Conservation (phyloP, 2,797 vertebrate species). For the Thalassophryne amazonica region DNA sequence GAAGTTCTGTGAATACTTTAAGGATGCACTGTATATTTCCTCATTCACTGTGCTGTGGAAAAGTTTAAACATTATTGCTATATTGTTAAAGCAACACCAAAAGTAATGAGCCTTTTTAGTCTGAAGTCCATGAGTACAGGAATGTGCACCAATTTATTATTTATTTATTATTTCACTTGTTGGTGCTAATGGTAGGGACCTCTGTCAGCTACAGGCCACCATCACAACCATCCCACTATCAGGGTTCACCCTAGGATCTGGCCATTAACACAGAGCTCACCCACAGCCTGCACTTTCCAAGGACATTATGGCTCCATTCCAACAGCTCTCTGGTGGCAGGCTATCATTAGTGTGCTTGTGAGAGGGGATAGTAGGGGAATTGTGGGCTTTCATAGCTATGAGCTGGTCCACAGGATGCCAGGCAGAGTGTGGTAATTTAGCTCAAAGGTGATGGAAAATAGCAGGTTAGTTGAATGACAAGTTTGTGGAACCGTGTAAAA, state of each 20-base stretch:
- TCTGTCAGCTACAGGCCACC: conserved; percentile 59
- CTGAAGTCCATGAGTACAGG: no score
- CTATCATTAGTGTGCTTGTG: conserved; percentile 76
- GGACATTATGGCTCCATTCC: conserved; percentile 73
- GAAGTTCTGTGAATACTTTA: no score
- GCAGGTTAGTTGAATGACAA: conserved; percentile 75
- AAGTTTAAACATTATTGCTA: no score
- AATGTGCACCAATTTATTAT: no score
- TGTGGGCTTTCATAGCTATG: conserved; percentile 77
- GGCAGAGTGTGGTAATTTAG: conserved; percentile 71
- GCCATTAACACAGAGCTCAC: conserved; percentile 63
- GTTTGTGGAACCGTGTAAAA: conserved; percentile 75
- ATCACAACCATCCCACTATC: conserved; percentile 54
- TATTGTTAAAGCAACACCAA: no score
- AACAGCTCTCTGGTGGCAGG: conserved; percentile 70
- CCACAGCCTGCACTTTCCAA: conserved; percentile 69
- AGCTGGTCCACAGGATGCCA: conserved; percentile 68
- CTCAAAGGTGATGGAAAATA: conserved; percentile 75
- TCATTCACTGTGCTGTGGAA: no score
- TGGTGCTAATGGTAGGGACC: conserved; percentile 54
- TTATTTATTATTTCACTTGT: no score
- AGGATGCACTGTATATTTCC: no score
- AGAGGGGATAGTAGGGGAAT: conserved; percentile 77
- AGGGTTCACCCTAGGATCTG: conserved; percentile 59
- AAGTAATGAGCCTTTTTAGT: no score